A percentile compares a stretch with the other conserved stretches of the same genome.
Conservation (phyloP, 2,888 invertebrate genomes). For the Allacma fusca region DNA sequence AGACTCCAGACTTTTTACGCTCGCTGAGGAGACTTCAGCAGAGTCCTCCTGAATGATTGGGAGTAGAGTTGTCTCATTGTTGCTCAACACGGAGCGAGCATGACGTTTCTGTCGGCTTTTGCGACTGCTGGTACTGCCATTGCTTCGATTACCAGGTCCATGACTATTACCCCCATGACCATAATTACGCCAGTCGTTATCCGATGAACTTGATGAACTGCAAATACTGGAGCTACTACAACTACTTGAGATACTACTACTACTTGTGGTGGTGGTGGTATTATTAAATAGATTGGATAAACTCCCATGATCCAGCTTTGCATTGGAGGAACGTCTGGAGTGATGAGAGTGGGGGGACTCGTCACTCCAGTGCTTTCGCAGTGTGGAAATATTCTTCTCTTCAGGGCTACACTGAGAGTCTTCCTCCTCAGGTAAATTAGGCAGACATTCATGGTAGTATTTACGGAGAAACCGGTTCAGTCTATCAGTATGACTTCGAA, state of each 20-base stretch:
- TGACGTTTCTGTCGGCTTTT: conserved; percentile 22
- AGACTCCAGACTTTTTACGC: conserved; percentile 41
- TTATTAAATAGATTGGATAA: conserved; percentile 20
- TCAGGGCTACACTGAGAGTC: conserved; percentile 59
- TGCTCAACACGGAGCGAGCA: conserved; percentile 28
- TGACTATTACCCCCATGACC: conserved; percentile 5
- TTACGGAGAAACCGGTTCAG: conserved; percentile 59
- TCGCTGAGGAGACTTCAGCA: conserved; percentile 44
- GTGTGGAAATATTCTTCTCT: conserved; percentile 53
- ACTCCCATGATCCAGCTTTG: background rate
- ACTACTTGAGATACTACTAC: conserved; percentile 33
- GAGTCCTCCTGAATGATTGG: conserved; percentile 51
- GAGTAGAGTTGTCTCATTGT: conserved; percentile 35
- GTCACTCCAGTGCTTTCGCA: conserved; percentile 50
- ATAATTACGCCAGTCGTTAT: conserved; percentile 28
- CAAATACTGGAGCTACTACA: conserved; percentile 31
- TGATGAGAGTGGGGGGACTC: conserved; percentile 20
- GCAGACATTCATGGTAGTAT: conserved; percentile 60
- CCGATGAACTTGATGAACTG: conserved; percentile 32
- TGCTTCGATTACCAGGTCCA: conserved; percentile 5
- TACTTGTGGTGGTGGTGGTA: conserved; percentile 26
- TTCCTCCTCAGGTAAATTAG: conserved; percentile 58
- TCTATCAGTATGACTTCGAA: conserved; percentile 57
- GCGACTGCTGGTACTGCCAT: background rate
- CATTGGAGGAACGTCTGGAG: background rate